These are phyloP conservation scores for Trichogramma dendrolimi DNA, from an alignment of 2,888 invertebrate genomes.

Conservation along the genomic window DNA sequence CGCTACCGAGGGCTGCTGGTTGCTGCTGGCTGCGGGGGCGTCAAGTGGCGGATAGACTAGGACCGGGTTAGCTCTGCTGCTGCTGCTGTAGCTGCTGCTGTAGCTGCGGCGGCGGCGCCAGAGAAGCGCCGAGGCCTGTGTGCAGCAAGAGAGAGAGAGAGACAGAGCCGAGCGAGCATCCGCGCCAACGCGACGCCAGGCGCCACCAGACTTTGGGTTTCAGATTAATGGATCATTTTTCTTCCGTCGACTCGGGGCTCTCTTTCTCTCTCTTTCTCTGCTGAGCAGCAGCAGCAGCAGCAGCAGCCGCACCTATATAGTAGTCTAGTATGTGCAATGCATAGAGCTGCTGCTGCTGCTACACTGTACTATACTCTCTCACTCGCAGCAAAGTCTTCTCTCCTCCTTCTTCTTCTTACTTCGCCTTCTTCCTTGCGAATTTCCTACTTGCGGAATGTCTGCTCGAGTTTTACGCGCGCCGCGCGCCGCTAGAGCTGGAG, in stretches of 20 bases:
- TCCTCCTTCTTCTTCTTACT: constrained; percentile 39
- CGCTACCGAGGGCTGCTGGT: too few relatives aligned
- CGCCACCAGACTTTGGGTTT: constrained; percentile 75
- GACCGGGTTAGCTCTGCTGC: too few relatives aligned
- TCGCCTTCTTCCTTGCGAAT: constrained; percentile 37
- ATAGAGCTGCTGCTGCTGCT: not conserved
- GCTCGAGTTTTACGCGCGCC: constrained; percentile 24
- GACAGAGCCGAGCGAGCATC: constrained; percentile 31
- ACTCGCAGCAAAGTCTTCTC: constrained; percentile 44
- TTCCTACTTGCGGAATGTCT: constrained; percentile 27
- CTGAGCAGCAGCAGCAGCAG: not conserved
- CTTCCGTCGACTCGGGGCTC: constrained; percentile 55
- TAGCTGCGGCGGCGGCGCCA: too few relatives aligned
- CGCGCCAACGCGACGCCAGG: constrained; percentile 55
- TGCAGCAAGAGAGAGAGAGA: not conserved
- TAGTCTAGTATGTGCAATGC: too few relatives aligned
- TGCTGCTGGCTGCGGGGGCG: too few relatives aligned
- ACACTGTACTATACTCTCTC: constrained; percentile 26
- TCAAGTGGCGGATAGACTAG: too few relatives aligned
- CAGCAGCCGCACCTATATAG: too few relatives aligned
- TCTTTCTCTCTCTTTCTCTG: constrained; percentile 35
- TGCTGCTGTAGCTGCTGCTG: too few relatives aligned
- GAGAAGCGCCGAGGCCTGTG: not conserved
- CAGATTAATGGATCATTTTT: constrained; percentile 82
- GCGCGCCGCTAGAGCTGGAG: not conserved